phyloP scores from a whole-genome alignment of 30 jellyfish, hydroid and myxozoan genomes.

The Rhopilema esculentum region DNA sequence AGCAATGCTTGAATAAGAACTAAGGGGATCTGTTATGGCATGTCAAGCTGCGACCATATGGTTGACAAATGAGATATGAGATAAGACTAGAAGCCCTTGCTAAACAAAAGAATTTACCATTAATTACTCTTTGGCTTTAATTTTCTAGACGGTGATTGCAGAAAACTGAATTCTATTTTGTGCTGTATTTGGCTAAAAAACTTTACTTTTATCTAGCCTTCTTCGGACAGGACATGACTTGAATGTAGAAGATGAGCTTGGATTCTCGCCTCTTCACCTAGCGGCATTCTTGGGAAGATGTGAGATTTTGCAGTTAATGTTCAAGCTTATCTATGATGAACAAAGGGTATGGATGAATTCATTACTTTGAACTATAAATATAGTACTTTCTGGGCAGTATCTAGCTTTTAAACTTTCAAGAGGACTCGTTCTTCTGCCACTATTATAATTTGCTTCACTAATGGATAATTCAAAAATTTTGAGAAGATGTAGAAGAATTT shows the following conservation, averaged over 20 bases:
- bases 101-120: not conserved
- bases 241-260: constrained; percentile 40
- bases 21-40: not conserved
- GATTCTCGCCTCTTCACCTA: constrained; percentile 59
- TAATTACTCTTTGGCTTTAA: not conserved
- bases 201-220: constrained; percentile 19
- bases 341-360: not conserved
- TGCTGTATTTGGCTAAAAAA: not conserved
- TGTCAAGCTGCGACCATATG: not conserved
- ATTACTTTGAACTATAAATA: too few species aligned
- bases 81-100: not conserved
- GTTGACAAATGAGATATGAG: not conserved
- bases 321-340: constrained; percentile 2
- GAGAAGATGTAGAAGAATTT: too few species aligned
- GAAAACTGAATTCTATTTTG: not conserved
- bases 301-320: constrained; percentile 11
- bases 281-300: constrained; percentile 53
- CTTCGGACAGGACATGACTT: constrained; percentile 36
- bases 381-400: too few species aligned
- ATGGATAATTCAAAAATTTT: too few species aligned
- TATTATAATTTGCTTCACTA: too few species aligned
- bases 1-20: not conserved
- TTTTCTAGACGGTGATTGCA: not conserved
- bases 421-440: too few species aligned
- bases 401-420: too few species aligned